Percentiles rank a stretch among this genome's conserved stretches.
Conservation (phyloP, 1,140 invertebrate genomes). For the Caerostris extrusa region DNA sequence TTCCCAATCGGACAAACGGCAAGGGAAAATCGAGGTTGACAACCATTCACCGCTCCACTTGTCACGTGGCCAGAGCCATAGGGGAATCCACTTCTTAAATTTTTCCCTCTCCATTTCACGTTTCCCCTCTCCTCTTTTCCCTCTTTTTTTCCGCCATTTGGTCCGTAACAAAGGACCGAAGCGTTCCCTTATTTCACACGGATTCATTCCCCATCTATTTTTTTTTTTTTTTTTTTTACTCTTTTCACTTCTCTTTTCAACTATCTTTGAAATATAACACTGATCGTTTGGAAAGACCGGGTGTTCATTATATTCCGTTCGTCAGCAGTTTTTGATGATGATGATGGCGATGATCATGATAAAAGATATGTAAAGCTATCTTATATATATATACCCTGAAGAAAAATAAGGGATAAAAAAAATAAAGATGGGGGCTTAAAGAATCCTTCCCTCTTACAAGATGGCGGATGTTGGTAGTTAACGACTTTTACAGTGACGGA, state of each 20-base stretch:
- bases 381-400: neutral
- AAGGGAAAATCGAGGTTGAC: conserved; percentile 74
- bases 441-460: conserved; percentile 13
- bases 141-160: conserved; percentile 64
- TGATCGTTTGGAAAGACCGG: conserved; percentile 49
- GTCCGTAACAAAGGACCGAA: conserved; percentile 65
- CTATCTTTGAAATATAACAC: conserved; percentile 59
- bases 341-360: conserved; percentile 65
- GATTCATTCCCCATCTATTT: neutral
- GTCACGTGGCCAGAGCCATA: conserved; percentile 37
- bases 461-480: conserved; percentile 53
- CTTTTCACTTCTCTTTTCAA: neutral
- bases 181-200: conserved; percentile 33
- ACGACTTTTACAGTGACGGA: conserved; percentile 45
- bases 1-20: conserved; percentile 28
- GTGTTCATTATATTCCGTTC: conserved; percentile 52
- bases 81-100: conserved; percentile 64
- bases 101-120: conserved; percentile 71
- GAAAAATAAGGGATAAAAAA: conserved; percentile 11
- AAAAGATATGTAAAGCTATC: conserved; percentile 66
- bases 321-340: neutral
- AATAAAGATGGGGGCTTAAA: neutral
- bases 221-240: neutral
- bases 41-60: conserved; percentile 71
- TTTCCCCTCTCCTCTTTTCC: neutral